Base-by-base conservation (phyloP, 2,797 vertebrate genomes). In the Antrozous pallidus region DNA sequence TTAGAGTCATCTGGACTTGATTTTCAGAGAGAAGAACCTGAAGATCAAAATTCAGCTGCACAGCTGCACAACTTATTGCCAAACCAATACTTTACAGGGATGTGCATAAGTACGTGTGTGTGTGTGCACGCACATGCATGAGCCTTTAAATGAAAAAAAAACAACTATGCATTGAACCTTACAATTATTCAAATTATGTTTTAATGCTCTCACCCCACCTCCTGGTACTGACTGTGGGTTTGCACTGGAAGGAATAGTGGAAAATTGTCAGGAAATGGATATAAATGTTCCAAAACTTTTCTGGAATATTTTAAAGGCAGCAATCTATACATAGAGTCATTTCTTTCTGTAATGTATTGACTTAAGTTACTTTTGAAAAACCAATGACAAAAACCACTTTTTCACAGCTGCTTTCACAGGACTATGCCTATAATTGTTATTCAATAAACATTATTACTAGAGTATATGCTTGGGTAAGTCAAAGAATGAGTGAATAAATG, bases 1-100 rank as follows among this genome's bases (percentile, higher is more conserved):
- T 95, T 88, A 45, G 20, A 69, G 36, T 94, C 93, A 95, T 97
- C 93, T 96, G 95, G 85, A 93, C 86, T 96, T 96, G 92, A 96
- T 97, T 97, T 97, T 94, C 65, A 79, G 36, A 89, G 31, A 77
- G 80, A 89, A 88, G 80, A 93, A 86, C 56, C 65, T 88, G 51
- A 74, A 75, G 47, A 88, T 91, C 65, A 84, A 87, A 92, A 93
- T 88, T 93, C 36, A 79, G n/a, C 51, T 33, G 33, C 28, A 79
- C 9, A 45, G n/a, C 51, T 40, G 38, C n/a, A 75, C 10, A 40
- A 75, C 42, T 85, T 88, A 61, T 1, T 73, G 84, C 75, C 85
- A 81, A 49, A 13, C 14, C n/a, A 16, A 2, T 11, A 28, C 61
- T 83, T 88, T 22, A 31, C 5, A 84, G 56, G 16, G n/a, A 58